Evolutionary conservation across 2,888 invertebrate species (phyloP), one percentile per base, ranked within the genome.

Genomic region (Drosophila anomalata): DNA sequence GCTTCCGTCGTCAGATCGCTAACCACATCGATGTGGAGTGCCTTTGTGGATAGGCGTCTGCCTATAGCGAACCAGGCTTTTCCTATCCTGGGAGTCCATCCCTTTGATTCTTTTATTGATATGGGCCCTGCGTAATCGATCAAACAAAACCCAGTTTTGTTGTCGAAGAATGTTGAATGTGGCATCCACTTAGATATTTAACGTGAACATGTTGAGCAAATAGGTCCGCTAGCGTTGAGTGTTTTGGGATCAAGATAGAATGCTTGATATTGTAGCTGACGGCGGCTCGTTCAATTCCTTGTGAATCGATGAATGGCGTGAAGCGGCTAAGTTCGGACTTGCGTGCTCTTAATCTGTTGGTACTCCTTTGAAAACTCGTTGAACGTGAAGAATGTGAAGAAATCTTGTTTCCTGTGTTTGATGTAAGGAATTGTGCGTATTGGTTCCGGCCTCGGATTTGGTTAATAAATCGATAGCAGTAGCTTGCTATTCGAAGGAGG

Each of bases 21-120:
- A 2, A 46, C 42, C 1, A 52, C 20, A 2, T 51, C 46, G 17
- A 56, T 33, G 20, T 39, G 39, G 2, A 63, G 9, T 8, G 62
- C 56, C 29, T 63, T 46, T 9, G 29, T 39, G 12, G 48, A 11
- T 41, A 42, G 50, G 14, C 50, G 14, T 14, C 14, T 14, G 14
- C 14, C 14, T 14, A 47, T 31, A 6, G 39, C 17, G 50, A 51
- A 42, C 62, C 48, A 62, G 12, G 46, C 39, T 17, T 60, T 60
- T 14, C 46, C 39, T 14, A 53, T 47, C n/a, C 36, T 36, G 6
- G 33, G 50, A 12, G 26, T 26, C 3, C 59, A 26, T 5, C 42
- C 17, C 6, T 17, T 41, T 9, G 22, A 22, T 20, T 29, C 29
- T 7, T 22, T 58, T 36, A 50, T 57, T 6, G 29, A 22, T 22